Percentiles rank a stretch among this genome's conserved stretches.
Evolutionary conservation across 2,113 vertebrate genomes (phyloP).

Genomic region (Indicator indicator): DNA sequence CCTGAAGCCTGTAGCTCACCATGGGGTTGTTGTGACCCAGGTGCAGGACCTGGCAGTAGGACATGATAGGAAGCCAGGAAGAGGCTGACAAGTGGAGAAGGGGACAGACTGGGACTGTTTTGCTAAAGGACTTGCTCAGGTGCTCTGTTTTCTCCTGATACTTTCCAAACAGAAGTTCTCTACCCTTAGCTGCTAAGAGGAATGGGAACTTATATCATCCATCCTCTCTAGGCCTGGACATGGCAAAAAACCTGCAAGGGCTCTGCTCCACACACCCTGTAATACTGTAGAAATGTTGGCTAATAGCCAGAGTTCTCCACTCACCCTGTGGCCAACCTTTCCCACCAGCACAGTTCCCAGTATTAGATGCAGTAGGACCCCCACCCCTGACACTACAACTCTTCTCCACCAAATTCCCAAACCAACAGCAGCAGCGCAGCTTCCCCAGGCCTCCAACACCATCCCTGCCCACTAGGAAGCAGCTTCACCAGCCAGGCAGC

Average conservation of each 20-base stretch:
- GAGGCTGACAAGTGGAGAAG: background rate
- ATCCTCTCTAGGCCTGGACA: background rate
- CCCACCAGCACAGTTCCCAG: background rate
- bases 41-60: no score
- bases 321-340: background rate
- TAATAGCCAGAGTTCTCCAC: background rate
- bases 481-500: background rate
- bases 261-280: background rate
- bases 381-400: fast-evolving
- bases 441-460: background rate
- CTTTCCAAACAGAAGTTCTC: background rate
- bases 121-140: background rate
- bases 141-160: background rate
- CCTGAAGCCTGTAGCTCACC: no score
- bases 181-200: background rate
- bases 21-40: no score
- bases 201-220: background rate
- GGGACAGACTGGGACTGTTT: background rate
- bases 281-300: background rate
- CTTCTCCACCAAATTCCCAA: background rate
- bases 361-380: background rate
- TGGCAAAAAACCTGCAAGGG: background rate
- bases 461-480: background rate
- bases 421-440: background rate
- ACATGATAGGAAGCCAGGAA: background rate